Percentiles rank a stretch among this genome's conserved stretches.
Evolutionary conservation across 2,797 vertebrate genomes (phyloP).

Genomic region (Uromys caudimaculatus): DNA sequence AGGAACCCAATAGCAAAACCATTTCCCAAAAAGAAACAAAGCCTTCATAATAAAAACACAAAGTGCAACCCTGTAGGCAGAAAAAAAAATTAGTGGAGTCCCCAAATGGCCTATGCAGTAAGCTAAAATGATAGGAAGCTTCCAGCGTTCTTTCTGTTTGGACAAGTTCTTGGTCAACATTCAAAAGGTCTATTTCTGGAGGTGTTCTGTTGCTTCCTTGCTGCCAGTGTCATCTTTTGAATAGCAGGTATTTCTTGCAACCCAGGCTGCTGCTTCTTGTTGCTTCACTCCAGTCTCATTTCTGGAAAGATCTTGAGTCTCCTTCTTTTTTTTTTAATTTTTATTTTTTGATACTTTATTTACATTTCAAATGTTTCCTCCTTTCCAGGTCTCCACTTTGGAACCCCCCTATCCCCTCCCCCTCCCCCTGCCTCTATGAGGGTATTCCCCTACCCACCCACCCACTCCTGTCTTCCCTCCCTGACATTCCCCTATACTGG

Average conservation of each 20-base stretch:
- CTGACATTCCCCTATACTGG: too few species aligned
- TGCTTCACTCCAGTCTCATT: neutral
- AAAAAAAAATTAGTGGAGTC: constrained; percentile 11
- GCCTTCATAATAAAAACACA: constrained; percentile 45
- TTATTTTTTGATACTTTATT: too few species aligned
- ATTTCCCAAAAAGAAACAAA: constrained; percentile 66
- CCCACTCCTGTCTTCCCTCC: too few species aligned
- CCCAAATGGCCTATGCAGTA: constrained; percentile 7
- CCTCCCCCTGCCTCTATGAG: too few species aligned
- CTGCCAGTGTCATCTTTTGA: neutral
- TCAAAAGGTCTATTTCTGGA: neutral
- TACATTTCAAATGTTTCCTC: too few species aligned
- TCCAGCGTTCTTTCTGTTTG: constrained; percentile 26
- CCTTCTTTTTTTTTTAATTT: too few species aligned
- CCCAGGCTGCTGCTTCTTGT: neutral
- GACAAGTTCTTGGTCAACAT: neutral
- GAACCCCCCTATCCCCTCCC: too few species aligned
- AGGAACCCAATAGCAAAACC: constrained; percentile 55
- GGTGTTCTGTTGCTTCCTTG: neutral
- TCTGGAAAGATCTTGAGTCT: neutral
- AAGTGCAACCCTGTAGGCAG: neutral
- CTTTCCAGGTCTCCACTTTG: too few species aligned
- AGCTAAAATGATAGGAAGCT: neutral
- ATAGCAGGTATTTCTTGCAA: neutral
- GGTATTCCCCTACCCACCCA: too few species aligned